A percentile compares a stretch with the other conserved stretches of the same genome.
Evolutionary conservation across 2,888 invertebrate species (phyloP).

Genomic region (Blomia tropicalis): DNA sequence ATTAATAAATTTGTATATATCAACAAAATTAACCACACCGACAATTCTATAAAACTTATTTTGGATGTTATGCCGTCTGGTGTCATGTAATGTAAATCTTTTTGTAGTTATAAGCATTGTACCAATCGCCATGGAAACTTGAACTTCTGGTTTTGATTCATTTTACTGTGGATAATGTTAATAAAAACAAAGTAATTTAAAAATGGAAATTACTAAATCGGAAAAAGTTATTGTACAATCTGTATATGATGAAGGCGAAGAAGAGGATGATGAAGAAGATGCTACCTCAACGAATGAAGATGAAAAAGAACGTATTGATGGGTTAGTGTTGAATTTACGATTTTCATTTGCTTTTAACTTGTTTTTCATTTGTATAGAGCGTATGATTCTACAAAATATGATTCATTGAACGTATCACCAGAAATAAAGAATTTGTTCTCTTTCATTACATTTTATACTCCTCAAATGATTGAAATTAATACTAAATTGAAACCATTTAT

Average conservation of each 20-base stretch:
- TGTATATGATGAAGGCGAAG: slow-evolving; percentile 28
- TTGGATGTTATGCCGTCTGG: too few relatives aligned
- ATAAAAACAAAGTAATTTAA: neutral
- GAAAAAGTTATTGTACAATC: neutral
- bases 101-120: too few relatives aligned
- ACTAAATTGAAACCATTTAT: slow-evolving; percentile 82
- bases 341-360: neutral
- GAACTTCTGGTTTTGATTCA: neutral
- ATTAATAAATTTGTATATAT: too few relatives aligned
- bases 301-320: neutral
- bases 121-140: neutral
- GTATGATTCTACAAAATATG: slow-evolving; percentile 68
- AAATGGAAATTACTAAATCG: neutral
- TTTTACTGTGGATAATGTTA: neutral
- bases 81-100: too few relatives aligned
- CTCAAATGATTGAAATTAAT: slow-evolving; percentile 74
- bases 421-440: slow-evolving; percentile 84
- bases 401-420: slow-evolving; percentile 57
- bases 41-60: too few relatives aligned
- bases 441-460: slow-evolving; percentile 79
- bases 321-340: neutral
- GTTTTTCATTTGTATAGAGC: slow-evolving; percentile 31
- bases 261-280: slow-evolving; percentile 29
- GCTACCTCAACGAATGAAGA: slow-evolving; percentile 22
- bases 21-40: too few relatives aligned